Conservation (phyloP, 2,888 invertebrate genomes). For the Pandemis corylana region DNA sequence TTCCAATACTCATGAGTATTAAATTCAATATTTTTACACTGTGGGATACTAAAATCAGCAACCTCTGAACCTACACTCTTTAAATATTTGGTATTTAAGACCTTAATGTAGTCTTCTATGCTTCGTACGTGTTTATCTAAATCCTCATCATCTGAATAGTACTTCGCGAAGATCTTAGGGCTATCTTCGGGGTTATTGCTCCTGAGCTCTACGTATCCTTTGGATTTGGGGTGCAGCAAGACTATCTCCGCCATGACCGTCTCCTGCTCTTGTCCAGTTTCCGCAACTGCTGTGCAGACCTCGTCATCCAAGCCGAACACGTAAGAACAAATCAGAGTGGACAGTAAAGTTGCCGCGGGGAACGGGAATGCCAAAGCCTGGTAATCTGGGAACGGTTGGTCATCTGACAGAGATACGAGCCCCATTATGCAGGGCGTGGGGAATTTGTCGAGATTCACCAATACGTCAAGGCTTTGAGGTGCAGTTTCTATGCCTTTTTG, state of each 20-base stretch:
- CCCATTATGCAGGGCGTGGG: conserved; percentile 25
- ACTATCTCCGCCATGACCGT: neutral
- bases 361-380: conserved; percentile 13
- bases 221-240: conserved; percentile 49
- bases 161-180: conserved; percentile 55
- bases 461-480: neutral
- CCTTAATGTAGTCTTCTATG: conserved; percentile 49
- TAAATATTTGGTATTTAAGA: conserved; percentile 50
- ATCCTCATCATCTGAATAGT: conserved; percentile 55
- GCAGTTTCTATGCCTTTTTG: conserved; percentile 12
- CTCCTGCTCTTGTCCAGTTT: conserved; percentile 9
- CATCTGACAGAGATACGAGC: neutral
- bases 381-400: conserved; percentile 14
- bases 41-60: neutral
- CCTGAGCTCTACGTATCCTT: conserved; percentile 57
- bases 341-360: conserved; percentile 19
- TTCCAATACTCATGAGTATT: conserved; percentile 28
- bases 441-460: conserved; percentile 16
- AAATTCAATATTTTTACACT: neutral
- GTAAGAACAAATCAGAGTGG: conserved; percentile 19
- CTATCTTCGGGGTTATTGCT: conserved; percentile 56
- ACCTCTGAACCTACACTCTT: conserved; percentile 47
- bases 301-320: conserved; percentile 10
- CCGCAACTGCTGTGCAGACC: conserved; percentile 14
- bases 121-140: conserved; percentile 51